Evolutionary conservation across 1,140 invertebrate genomes (phyloP), one percentile per base, ranked within the genome.

Genomic region (Anastatus disparis): DNA sequence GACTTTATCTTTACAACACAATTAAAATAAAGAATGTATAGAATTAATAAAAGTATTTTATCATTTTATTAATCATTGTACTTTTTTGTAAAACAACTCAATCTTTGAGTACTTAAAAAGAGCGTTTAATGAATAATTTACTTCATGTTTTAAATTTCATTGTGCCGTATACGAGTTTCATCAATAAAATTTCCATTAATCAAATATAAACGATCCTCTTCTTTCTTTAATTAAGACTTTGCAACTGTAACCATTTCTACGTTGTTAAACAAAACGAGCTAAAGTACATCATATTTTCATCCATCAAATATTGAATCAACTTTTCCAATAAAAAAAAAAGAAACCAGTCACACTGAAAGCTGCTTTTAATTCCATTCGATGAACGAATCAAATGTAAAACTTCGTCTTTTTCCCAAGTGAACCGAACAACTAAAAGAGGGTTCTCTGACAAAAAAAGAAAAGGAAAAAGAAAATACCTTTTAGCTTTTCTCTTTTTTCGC

Each of bases 151-250:
- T n/a, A n/a, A n/a, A n/a, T n/a, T n/a, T n/a, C n/a, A n/a, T n/a
- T n/a, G n/a, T n/a, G n/a, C n/a, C n/a, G n/a, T n/a, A n/a, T n/a
- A n/a, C n/a, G n/a, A n/a, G n/a, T n/a, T n/a, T n/a, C n/a, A 59
- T 74, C 52, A 63, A 74, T 78, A 63, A 71, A 74, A 66, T 46
- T 55, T 69, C 62, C 17, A 66, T 70, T 66, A 72, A 31, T 52
- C 38, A 40, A 67, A 66, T 62, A 63, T 20, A 61, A 68, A 40
- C 40, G 26, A 58, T 29, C 29, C 53, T 59, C 55, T 61, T 50
- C 66, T n/a, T 66, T 71, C 53, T 15, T 17, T 66, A 64, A 71
- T 71, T 71, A 64, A 65, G 53, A 48, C 52, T 58, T 64, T 8
- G 29, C 15, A 64, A 58, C 52, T 64, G 48, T 27, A n/a, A 35